Base-by-base conservation (phyloP, 2,888 invertebrate genomes). In the Chrysolina oricalcia region DNA sequence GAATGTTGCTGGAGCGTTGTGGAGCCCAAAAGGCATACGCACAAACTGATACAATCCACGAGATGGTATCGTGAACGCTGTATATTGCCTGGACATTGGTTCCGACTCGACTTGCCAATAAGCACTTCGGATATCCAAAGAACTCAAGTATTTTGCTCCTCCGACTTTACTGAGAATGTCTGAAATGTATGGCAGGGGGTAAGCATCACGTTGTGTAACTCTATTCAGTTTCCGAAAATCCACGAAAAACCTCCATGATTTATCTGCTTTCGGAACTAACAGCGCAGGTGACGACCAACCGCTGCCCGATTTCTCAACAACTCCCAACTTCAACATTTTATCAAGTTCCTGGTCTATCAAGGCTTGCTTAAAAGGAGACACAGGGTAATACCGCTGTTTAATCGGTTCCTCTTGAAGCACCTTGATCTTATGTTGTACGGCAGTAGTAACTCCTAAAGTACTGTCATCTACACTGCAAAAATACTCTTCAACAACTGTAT, bases 151-250 rank as follows among this genome's bases (percentile, higher is more conserved):
- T n/a, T 74, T 72, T 5, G 85, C 85, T 15, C 78, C 72, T 1
- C 83, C 73, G 1, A 87, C 72, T 13, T 81, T 80, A 40, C 84
- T 82, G 21, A 87, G 65, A 5, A 85, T 86, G 4, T 78, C 72
- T 0, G 79, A 78, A 35, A 86, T 83, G 41, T 83, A 81, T 0
- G 81, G 87, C 0, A 86, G 43, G 0, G 85, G 86, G 73, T 86
- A 85, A 0, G 85, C 84, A 70, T 85, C 84, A 11, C 80, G 78
- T 56, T 81, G 74, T 0, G 85, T 84, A 0, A n/a, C n/a, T n/a
- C 62, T 40, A 72, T 86, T 87, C 0, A 86, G 65, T 48, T 50
- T 19, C 5, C 50, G 10, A 19, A 50, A 50, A 19, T 50, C 19
- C 17, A 50, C 50, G 9, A 6, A 50, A 10, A 50, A 50, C 6